phyloP scores from a whole-genome alignment of 37 sponge, comb jelly and placozoan genomes.

The Ianthella basta region DNA sequence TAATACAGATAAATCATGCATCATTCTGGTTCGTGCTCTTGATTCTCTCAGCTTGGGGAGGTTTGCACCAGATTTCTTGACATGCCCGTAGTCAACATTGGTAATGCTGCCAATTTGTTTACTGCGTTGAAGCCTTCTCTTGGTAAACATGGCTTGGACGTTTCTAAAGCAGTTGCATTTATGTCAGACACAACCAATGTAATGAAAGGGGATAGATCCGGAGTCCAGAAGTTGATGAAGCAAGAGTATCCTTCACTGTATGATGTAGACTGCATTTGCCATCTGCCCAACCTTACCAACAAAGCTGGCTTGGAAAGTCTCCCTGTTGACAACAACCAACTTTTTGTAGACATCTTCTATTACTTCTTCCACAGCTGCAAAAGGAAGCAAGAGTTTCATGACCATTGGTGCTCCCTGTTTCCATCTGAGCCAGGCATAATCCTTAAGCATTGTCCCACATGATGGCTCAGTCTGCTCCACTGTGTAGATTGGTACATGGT shows the following conservation, averaged over 20 bases:
- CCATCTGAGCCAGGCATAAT: slow-evolving; percentile 45
- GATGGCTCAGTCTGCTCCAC: slow-evolving; percentile 60
- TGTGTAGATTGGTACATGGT: slow-evolving; percentile 43
- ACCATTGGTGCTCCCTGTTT: slow-evolving; percentile 50
- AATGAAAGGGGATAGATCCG: slow-evolving; percentile 4
- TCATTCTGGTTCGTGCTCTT: slow-evolving; percentile 28
- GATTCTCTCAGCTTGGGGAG: slow-evolving; percentile 32
- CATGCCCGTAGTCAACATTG: slow-evolving; percentile 60
- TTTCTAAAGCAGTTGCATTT: slow-evolving; percentile 27
- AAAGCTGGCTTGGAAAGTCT: slow-evolving; percentile 49
- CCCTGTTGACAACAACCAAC: slow-evolving; percentile 47
- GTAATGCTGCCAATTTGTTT: slow-evolving; percentile 49
- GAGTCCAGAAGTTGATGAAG: slow-evolving; percentile 13
- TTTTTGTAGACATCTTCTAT: slow-evolving; percentile 47
- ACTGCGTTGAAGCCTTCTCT: slow-evolving; percentile 50
- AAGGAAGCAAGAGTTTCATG: slow-evolving; percentile 51
- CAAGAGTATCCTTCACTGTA: background rate
- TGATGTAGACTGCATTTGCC: slow-evolving; percentile 31
- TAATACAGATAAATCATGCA: slow-evolving; percentile 51
- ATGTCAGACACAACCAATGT: slow-evolving; percentile 35
- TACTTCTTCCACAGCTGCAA: slow-evolving; percentile 54
- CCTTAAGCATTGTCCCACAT: slow-evolving; percentile 62
- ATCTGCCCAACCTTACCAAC: slow-evolving; percentile 41
- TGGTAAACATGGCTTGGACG: slow-evolving; percentile 37
- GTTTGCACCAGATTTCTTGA: slow-evolving; percentile 41